A percentile compares a stretch with the other conserved stretches of the same genome.
Conservation (phyloP, 2,113 vertebrate species). For the Antennarius striatus region DNA sequence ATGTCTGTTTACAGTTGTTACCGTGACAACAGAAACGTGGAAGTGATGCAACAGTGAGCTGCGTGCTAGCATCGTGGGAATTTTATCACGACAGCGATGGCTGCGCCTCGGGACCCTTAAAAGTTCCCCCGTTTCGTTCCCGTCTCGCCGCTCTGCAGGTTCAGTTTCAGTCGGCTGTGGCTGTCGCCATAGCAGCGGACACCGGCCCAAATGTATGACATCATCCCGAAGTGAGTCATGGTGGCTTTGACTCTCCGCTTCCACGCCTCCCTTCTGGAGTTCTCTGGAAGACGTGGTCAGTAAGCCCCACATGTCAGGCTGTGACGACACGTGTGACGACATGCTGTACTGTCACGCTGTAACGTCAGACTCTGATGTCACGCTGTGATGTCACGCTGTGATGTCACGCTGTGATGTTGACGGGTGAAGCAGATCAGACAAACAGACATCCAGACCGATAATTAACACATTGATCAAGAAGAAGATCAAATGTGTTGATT, state of each 20-base stretch:
- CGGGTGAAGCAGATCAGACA: too few relatives aligned
- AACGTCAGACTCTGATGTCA: too few relatives aligned
- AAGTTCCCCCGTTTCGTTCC: conserved; percentile 59
- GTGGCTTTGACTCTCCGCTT: conserved; percentile 57
- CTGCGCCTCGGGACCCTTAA: conserved; percentile 47
- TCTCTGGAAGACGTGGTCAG: conserved; percentile 49
- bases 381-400: too few relatives aligned
- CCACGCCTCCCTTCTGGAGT: conserved; percentile 63
- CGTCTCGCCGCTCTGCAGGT: conserved; percentile 49
- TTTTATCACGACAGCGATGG: conserved; percentile 52
- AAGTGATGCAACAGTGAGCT: background rate
- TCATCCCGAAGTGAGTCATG: conserved; percentile 65
- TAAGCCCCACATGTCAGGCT: conserved; percentile 40
- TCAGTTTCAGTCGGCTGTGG: conserved; percentile 62
- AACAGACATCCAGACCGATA: too few relatives aligned
- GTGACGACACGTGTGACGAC: too few relatives aligned
- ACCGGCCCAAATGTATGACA: conserved; percentile 54
- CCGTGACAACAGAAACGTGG: background rate
- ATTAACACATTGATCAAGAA: too few relatives aligned
- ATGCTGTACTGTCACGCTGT: too few relatives aligned
- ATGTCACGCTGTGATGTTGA: too few relatives aligned
- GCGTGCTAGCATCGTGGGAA: conserved; percentile 18
- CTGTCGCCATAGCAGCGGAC: conserved; percentile 67
- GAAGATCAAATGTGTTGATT: too few relatives aligned
- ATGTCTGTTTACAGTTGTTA: background rate